These are phyloP conservation scores for Leptopilina clavipes DNA, from an alignment of 1,140 invertebrate genomes.

Conservation along the genomic window DNA sequence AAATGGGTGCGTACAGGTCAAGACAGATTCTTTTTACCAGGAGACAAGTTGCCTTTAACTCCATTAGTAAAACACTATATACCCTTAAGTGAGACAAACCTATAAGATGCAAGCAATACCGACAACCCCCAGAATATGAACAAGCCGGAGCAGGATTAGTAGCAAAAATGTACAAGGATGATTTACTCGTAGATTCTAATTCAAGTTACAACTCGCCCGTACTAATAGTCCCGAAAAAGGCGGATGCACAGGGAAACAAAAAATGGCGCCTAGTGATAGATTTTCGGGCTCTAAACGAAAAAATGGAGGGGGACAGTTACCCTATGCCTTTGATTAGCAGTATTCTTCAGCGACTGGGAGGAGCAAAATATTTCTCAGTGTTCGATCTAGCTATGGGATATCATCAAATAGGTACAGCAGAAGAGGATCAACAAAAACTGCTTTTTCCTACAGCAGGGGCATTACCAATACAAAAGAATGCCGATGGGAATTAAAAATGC, in stretches of 20 bases:
- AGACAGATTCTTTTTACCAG: too few relatives aligned
- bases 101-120: too few relatives aligned
- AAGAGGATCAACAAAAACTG: neutral
- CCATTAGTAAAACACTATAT: too few relatives aligned
- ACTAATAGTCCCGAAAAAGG: conserved; percentile 53
- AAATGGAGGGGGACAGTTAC: neutral
- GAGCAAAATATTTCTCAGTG: neutral
- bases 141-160: too few relatives aligned
- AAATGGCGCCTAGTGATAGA: conserved; percentile 53
- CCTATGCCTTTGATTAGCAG: neutral
- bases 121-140: too few relatives aligned
- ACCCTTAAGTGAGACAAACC: too few relatives aligned
- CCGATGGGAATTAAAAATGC: neutral
- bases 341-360: too few relatives aligned
- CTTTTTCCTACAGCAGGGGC: neutral
- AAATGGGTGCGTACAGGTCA: too few relatives aligned
- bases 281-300: conserved; percentile 32
- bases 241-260: conserved; percentile 46
- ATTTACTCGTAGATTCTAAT: conserved; percentile 38
- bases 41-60: too few relatives aligned
- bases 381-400: neutral
- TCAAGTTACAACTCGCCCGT: conserved; percentile 53
- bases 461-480: conserved; percentile 27
- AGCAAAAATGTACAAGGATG: too few relatives aligned
- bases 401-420: neutral